Percentiles rank a stretch among this genome's conserved stretches.
Evolutionary conservation across 2,113 vertebrate species (phyloP).

Genomic region (Anas platyrhynchos): DNA sequence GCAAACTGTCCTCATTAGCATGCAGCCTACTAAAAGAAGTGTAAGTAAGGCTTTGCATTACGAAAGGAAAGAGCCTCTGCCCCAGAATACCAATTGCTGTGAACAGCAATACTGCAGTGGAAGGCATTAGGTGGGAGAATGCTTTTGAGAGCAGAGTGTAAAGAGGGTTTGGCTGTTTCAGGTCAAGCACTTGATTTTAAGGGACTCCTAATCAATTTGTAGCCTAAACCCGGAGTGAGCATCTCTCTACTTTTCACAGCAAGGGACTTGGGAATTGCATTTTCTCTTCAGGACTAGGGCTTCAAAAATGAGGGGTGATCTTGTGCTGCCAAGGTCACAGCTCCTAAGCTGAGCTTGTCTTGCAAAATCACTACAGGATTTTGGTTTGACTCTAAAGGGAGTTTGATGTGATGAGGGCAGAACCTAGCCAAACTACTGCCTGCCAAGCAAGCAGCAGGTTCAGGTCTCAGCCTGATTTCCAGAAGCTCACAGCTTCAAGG

Average conservation of each 20-base stretch:
- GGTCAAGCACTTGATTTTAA: background rate
- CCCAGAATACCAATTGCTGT: constrained; percentile 43
- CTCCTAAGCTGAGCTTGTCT: background rate
- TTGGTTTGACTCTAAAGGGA: background rate
- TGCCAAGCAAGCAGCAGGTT: background rate
- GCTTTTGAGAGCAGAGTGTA: background rate
- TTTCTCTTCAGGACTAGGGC: background rate
- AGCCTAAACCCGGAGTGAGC: background rate
- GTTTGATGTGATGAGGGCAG: background rate
- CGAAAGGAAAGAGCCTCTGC: background rate
- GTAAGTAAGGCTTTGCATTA: constrained; percentile 22
- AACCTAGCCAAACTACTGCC: background rate
- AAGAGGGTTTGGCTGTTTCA: background rate
- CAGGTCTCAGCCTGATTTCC: background rate
- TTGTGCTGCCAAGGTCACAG: background rate
- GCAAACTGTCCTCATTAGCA: constrained; percentile 56
- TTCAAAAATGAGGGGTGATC: background rate
- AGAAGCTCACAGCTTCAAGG: background rate
- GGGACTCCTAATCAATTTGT: background rate
- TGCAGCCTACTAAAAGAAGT: constrained; percentile 15
- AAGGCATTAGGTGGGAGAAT: background rate
- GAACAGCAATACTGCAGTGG: background rate
- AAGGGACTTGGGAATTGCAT: background rate
- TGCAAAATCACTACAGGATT: background rate
- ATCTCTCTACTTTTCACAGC: background rate